These are phyloP conservation scores for Orchestes rusci DNA, from an alignment of 2,888 invertebrate genomes.

Conservation along the genomic window DNA sequence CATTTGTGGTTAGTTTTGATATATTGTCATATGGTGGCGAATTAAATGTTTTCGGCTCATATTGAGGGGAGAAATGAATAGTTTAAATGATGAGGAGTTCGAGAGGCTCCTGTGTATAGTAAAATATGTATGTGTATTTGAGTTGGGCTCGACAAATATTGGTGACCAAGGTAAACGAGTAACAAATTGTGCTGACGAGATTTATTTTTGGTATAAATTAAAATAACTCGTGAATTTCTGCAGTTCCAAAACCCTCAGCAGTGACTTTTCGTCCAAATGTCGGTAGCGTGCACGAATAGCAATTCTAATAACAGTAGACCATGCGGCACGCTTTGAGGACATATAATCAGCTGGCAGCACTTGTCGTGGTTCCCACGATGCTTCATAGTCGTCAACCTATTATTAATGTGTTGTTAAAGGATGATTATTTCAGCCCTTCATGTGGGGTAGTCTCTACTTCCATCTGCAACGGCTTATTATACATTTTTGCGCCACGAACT, in stretches of 20 bases:
- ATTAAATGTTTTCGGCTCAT: constrained; percentile 20
- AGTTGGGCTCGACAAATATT: too few species aligned
- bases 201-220: neutral
- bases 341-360: constrained; percentile 46
- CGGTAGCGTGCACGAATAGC: constrained; percentile 33
- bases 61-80: too few species aligned
- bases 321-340: constrained; percentile 39
- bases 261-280: constrained; percentile 27
- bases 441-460: constrained; percentile 8
- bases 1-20: constrained; percentile 21
- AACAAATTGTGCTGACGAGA: neutral
- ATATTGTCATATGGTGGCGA: constrained; percentile 19
- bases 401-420: constrained; percentile 23
- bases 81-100: too few species aligned
- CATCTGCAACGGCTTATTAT: constrained; percentile 7
- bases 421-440: constrained; percentile 21
- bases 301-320: constrained; percentile 38
- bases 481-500: too few species aligned
- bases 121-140: too few species aligned
- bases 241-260: too few species aligned
- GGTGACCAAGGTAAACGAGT: too few species aligned
- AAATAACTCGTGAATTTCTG: too few species aligned
- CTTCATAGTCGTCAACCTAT: constrained; percentile 31
- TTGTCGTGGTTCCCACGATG: constrained; percentile 44
- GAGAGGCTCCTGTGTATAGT: too few species aligned